These are phyloP conservation scores for Linyphia triangularis DNA, from an alignment of 2,888 invertebrate genomes.

Conservation along the genomic window DNA sequence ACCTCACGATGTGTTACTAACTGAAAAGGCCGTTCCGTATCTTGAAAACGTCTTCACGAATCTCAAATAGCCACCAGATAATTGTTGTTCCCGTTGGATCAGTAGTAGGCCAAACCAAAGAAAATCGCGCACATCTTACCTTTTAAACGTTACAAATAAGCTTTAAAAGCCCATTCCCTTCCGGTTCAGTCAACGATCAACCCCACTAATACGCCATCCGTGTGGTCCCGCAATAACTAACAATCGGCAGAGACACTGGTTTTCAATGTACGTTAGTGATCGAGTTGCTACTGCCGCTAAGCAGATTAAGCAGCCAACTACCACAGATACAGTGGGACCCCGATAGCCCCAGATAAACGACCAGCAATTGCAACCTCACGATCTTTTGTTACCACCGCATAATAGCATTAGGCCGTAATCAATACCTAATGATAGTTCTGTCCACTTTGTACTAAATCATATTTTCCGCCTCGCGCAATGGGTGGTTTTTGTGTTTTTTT, in stretches of 20 bases:
- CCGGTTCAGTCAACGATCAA: constrained; percentile 9
- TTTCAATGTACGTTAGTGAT: background rate
- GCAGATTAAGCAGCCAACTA: constrained; percentile 16
- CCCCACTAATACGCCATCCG: background rate
- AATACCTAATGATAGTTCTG: constrained; percentile 70
- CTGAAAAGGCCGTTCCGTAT: too few relatives aligned
- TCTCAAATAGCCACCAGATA: too few relatives aligned
- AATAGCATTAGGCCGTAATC: constrained; percentile 56
- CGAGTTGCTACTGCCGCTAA: background rate
- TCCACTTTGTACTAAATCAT: constrained; percentile 65
- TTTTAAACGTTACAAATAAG: background rate
- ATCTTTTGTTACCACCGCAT: constrained; percentile 55
- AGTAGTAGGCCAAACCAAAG: background rate
- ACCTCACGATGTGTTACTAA: too few relatives aligned
- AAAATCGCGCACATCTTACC: background rate
- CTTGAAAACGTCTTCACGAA: too few relatives aligned
- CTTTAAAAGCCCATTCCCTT: constrained; percentile 10
- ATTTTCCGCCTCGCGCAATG: constrained; percentile 47
- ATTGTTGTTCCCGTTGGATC: background rate
- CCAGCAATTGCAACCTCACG: constrained; percentile 42
- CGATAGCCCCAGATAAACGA: constrained; percentile 34
- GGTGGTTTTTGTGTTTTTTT: constrained; percentile 11
- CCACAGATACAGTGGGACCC: background rate
- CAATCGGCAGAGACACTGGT: background rate
- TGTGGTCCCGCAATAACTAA: constrained; percentile 21